A percentile compares a stretch with the other conserved stretches of the same genome.
These are phyloP conservation scores for Imbricaverruca yamaguchii DNA, from an alignment of 2,888 invertebrate species.

Conservation along the genomic window DNA sequence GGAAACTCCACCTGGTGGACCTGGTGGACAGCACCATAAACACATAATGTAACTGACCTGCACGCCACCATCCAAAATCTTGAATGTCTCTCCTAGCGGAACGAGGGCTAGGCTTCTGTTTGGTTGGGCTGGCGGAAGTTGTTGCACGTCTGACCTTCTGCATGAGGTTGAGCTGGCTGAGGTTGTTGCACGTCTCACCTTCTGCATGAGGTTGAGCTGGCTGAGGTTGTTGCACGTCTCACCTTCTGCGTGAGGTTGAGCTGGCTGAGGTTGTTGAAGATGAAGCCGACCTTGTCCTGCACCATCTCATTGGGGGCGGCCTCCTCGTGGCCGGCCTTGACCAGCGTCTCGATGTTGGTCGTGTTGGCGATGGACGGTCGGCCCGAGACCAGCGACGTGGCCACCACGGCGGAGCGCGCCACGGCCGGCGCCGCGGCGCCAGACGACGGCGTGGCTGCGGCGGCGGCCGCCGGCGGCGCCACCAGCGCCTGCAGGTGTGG, in stretches of 20 bases:
- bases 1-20: too few relatives aligned
- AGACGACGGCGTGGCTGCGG: conserved; percentile 15
- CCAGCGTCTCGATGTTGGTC: conserved; percentile 92
- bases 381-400: conserved; percentile 30
- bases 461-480: conserved; percentile 42
- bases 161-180: too few relatives aligned
- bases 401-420: background rate
- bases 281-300: conserved; percentile 97
- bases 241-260: conserved; percentile 82
- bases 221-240: background rate
- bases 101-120: too few relatives aligned
- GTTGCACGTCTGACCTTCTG: too few relatives aligned
- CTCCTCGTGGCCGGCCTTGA: conserved; percentile 88
- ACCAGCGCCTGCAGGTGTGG: conserved; percentile 50
- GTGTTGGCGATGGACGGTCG: conserved; percentile 92
- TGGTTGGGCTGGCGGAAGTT: too few relatives aligned
- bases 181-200: conserved; percentile 43
- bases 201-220: conserved; percentile 62
- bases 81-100: too few relatives aligned
- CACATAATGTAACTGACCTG: too few relatives aligned
- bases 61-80: too few relatives aligned
- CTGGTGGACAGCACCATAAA: too few relatives aligned
- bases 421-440: background rate
- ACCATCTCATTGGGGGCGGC: conserved; percentile 81
- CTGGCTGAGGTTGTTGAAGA: conserved; percentile 97